Percentiles rank a stretch among this genome's conserved stretches.
Conservation (phyloP, 2,113 vertebrate species). For the Leucosticte australis region DNA sequence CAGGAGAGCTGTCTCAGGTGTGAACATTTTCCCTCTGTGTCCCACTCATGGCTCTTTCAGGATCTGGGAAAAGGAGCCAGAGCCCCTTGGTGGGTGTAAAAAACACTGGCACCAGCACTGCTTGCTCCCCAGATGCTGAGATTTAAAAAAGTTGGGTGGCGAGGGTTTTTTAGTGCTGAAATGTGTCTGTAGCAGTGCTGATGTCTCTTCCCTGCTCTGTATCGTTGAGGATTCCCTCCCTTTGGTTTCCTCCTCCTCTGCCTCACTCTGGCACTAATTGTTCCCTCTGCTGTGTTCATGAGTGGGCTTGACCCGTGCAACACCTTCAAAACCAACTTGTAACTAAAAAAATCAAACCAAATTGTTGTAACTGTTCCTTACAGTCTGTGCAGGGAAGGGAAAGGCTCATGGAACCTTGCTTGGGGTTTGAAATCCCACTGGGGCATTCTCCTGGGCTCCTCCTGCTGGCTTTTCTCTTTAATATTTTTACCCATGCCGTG, state of each 20-base stretch:
- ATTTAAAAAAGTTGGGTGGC: no score
- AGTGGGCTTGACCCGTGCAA: neutral
- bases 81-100: neutral
- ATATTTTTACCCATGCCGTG: rapidly evolving
- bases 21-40: neutral
- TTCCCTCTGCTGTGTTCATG: neutral
- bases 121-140: rapidly evolving
- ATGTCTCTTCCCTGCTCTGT: neutral
- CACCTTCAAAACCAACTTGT: neutral
- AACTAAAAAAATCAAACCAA: neutral
- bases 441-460: neutral
- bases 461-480: neutral
- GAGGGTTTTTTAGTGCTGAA: neutral
- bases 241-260: rapidly evolving
- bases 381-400: neutral
- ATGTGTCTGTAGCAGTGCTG: neutral
- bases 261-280: neutral
- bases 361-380: neutral
- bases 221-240: rapidly evolving
- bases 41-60: rapidly evolving
- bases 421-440: neutral
- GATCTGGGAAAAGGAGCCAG: neutral
- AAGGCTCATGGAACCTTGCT: neutral
- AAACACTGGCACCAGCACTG: rapidly evolving
- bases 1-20: no score